Evolutionary conservation across 30 jellyfish, hydroid and myxozoan species (phyloP).

Genomic region (Haliclystus octoradiatus): DNA sequence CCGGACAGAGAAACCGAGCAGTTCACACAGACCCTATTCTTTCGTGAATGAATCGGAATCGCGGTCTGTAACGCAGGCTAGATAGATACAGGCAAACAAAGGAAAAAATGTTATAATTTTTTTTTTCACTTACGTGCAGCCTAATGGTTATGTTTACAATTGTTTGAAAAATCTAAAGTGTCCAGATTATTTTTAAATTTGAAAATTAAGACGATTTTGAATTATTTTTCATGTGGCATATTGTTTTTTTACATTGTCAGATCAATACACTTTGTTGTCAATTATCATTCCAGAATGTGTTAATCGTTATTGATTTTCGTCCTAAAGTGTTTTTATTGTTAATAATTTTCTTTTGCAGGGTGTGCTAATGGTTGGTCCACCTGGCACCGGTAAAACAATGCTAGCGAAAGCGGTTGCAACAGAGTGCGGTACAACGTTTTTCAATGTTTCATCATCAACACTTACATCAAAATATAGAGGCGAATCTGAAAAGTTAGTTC

Average conservation of each 20-base stretch:
- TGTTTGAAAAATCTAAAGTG: too few relatives aligned
- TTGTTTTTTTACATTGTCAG: neutral
- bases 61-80: too few relatives aligned
- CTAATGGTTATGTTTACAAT: too few relatives aligned
- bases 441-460: conserved; percentile 92
- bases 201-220: neutral
- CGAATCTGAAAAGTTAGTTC: conserved; percentile 88
- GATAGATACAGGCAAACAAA: too few relatives aligned
- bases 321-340: neutral
- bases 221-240: neutral
- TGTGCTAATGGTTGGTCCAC: conserved; percentile 97
- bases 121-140: too few relatives aligned
- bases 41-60: too few relatives aligned
- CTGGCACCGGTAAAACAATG: conserved; percentile 98
- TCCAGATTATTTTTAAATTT: too few relatives aligned
- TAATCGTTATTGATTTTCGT: neutral
- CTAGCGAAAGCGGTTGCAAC: conserved; percentile 98
- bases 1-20: too few relatives aligned
- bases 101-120: too few relatives aligned
- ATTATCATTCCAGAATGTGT: neutral
- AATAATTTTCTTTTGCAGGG: too few relatives aligned
- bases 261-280: neutral
- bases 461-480: conserved; percentile 92
- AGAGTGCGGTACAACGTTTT: conserved; percentile 92
- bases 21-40: too few relatives aligned